Percentiles rank a stretch among this genome's conserved stretches.
Conservation (phyloP, 2,797 vertebrate genomes). For the Intellagama lesueurii region DNA sequence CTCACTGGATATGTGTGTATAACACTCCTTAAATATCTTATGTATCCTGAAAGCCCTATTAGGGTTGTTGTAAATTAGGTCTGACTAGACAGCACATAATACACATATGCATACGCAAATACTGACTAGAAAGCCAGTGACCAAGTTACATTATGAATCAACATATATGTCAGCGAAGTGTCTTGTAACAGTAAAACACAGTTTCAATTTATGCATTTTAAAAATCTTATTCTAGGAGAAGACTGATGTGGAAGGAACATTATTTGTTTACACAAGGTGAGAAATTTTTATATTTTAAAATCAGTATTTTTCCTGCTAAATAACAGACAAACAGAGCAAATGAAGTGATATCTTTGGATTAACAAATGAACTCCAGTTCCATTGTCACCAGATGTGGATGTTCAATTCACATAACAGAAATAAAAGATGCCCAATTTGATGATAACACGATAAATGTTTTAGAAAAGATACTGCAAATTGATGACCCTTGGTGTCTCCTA, state of each 20-base stretch:
- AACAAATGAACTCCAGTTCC: neutral
- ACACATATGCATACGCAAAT: neutral
- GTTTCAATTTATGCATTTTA: slow-evolving; percentile 11
- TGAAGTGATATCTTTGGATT: too few relatives aligned
- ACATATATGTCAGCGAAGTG: neutral
- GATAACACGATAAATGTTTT: neutral
- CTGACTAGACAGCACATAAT: neutral
- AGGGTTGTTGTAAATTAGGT: too few relatives aligned
- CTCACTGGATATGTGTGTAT: neutral
- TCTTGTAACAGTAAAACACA: slow-evolving; percentile 4
- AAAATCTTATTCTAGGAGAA: slow-evolving; percentile 87
- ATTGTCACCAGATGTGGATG: neutral
- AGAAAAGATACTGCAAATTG: neutral
- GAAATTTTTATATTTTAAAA: slow-evolving; percentile 24
- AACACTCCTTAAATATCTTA: neutral
- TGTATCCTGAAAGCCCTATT: too few relatives aligned
- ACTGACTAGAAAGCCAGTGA: neutral
- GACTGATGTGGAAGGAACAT: slow-evolving; percentile 94
- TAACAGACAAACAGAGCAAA: neutral
- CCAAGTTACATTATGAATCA: neutral
- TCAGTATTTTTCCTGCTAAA: neutral
- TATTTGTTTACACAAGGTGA: slow-evolving; percentile 97
- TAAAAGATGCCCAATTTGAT: neutral
- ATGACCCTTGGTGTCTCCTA: neutral
- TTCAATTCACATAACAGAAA: neutral